Conservation (phyloP, 2,888 invertebrate species). For the Rambutsinella grinnellia region DNA sequence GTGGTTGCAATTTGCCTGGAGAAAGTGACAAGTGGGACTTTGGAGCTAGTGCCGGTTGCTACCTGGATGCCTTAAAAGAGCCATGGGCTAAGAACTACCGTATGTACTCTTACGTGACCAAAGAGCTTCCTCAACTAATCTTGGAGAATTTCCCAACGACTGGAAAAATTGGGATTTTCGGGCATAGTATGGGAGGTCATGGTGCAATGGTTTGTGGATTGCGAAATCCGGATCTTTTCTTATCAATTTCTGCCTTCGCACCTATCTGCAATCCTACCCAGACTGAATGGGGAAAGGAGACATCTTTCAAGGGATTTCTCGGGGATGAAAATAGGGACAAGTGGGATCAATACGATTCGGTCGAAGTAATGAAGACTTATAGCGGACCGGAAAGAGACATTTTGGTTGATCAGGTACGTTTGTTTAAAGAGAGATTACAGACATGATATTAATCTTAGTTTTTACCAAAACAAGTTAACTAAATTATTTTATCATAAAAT, state of each 20-base stretch:
- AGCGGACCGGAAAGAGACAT: constrained; percentile 86
- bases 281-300: constrained; percentile 86
- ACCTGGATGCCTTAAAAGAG: constrained; percentile 90
- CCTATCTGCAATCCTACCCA: constrained; percentile 90
- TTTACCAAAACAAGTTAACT: background rate
- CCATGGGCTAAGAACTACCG: constrained; percentile 94
- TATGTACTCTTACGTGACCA: constrained; percentile 96
- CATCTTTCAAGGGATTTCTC: constrained; percentile 86
- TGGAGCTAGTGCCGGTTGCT: constrained; percentile 96
- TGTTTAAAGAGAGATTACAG: too few species aligned
- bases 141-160: constrained; percentile 80
- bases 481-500: background rate
- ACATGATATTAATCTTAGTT: background rate
- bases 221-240: constrained; percentile 80
- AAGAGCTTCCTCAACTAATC: constrained; percentile 84
- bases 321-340: constrained; percentile 71
- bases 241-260: constrained; percentile 90
- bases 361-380: constrained; percentile 84
- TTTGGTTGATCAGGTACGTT: constrained; percentile 87
- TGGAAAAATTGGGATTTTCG: constrained; percentile 47
- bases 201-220: constrained; percentile 92
- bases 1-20: constrained; percentile 82
- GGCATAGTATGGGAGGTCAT: constrained; percentile 95
- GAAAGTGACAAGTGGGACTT: constrained; percentile 95
- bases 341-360: constrained; percentile 94